phyloP scores from a whole-genome alignment of 2,113 vertebrate genomes.

The Sinocyclocheilus grahami region DNA sequence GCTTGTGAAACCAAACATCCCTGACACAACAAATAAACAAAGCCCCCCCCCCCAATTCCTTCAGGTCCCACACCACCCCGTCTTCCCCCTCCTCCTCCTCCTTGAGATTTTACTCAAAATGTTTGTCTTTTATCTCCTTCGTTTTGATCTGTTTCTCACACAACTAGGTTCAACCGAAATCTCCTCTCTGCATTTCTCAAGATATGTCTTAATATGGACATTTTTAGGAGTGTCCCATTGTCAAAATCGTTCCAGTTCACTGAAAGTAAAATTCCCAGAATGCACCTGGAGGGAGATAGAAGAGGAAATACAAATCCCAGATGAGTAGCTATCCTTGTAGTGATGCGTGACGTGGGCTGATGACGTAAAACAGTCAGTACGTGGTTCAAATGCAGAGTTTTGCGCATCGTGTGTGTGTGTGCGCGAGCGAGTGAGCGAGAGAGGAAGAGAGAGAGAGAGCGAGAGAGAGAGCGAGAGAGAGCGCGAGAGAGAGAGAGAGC shows the following conservation, averaged over 20 bases:
- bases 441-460: no score
- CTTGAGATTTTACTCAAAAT: background rate
- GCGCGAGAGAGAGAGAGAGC: no score
- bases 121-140: slow-evolving; percentile 2
- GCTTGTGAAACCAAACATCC: slow-evolving; percentile 70
- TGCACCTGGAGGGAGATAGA: background rate
- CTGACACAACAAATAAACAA: slow-evolving; percentile 60
- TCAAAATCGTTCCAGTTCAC: slow-evolving; percentile 1
- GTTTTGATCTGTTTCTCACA: slow-evolving; percentile 9
- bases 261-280: slow-evolving; percentile 1
- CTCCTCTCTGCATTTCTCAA: background rate
- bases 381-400: no score
- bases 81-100: slow-evolving; percentile 40
- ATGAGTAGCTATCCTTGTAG: background rate
- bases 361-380: background rate
- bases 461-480: no score
- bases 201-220: background rate
- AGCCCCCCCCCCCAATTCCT: slow-evolving; percentile 42
- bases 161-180: background rate
- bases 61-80: slow-evolving; percentile 13
- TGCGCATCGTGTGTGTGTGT: no score
- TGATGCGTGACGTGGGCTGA: background rate
- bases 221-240: background rate
- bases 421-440: no score
- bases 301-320: slow-evolving; percentile 7